Percentiles rank a stretch among this genome's conserved stretches.
phyloP scores from a whole-genome alignment of 2,113 vertebrate genomes.

The Jaculus jaculus region DNA sequence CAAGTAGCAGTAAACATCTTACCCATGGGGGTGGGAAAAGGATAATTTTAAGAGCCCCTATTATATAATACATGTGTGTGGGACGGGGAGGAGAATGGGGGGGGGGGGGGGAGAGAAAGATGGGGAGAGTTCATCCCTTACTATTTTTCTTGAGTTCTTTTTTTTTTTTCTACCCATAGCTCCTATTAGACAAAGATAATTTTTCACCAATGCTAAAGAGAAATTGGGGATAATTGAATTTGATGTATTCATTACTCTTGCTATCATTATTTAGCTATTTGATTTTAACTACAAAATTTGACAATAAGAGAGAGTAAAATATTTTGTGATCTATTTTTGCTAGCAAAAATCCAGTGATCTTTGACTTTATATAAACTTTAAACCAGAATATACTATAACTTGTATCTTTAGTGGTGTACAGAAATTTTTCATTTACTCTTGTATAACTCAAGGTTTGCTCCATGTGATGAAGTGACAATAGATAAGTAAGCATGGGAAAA shows the following conservation, averaged over 20 bases:
- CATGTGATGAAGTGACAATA: not conserved
- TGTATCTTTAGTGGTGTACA: not conserved
- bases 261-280: not conserved
- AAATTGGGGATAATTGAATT: not conserved
- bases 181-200: not conserved
- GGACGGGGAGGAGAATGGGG: no score
- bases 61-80: not conserved
- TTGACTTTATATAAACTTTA: not conserved
- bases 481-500: not conserved
- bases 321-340: not conserved
- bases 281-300: not conserved
- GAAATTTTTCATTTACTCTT: not conserved
- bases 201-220: not conserved
- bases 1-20: not conserved
- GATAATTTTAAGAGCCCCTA: not conserved
- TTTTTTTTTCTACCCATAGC: not conserved
- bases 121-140: not conserved
- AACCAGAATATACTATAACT: not conserved
- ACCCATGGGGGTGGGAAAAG: not conserved
- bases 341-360: not conserved
- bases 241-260: not conserved
- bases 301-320: not conserved
- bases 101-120: no score
- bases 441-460: not conserved
- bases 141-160: not conserved